Evolutionary conservation across 2,797 vertebrate species (phyloP).

Genomic region (Thripadectes ignobilis): DNA sequence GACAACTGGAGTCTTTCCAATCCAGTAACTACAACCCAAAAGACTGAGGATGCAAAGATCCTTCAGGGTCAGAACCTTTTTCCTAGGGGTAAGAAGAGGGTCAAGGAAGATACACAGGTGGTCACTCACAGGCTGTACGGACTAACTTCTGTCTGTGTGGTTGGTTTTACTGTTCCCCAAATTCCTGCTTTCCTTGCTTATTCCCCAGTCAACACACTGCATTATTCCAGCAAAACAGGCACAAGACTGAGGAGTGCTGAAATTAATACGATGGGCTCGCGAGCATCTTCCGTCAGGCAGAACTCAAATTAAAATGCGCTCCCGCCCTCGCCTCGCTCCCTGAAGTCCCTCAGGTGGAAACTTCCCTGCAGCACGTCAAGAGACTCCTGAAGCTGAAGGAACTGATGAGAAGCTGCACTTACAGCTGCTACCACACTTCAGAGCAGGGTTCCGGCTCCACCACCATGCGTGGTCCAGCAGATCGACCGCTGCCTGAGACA

Average conservation of each 20-base stretch:
- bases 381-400: not conserved
- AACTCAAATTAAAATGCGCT: not conserved
- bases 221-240: not conserved
- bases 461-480: not conserved
- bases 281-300: not conserved
- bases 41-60: not conserved
- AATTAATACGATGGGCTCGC: not conserved
- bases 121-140: not conserved
- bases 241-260: not conserved
- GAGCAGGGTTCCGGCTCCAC: not conserved
- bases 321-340: not conserved
- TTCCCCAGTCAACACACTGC: not conserved
- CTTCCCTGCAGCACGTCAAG: rapidly evolving
- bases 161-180: not conserved
- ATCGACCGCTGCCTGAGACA: not conserved
- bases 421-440: not conserved
- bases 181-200: not conserved
- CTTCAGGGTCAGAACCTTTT: not conserved
- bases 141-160: not conserved
- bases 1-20: slow-evolving; percentile 26
- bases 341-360: not conserved
- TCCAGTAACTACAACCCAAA: not conserved
- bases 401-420: not conserved
- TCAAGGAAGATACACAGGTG: not conserved
- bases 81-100: not conserved